Conservation (phyloP, 1,140 invertebrate genomes). For the Plutomurus gul region DNA sequence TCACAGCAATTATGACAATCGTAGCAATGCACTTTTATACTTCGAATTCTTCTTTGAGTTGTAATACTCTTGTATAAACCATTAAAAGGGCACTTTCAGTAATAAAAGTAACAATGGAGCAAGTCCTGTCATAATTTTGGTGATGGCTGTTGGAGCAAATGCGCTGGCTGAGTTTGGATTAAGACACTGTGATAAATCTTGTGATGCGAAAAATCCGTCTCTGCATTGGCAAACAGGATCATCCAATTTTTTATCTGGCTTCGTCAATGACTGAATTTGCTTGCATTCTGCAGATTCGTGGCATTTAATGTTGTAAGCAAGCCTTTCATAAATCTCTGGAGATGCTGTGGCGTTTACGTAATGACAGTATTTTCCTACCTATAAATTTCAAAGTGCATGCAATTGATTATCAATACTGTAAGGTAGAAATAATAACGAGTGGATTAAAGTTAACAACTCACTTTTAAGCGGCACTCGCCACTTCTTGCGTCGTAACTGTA, state of each 20-base stretch:
- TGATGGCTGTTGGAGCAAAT: neutral
- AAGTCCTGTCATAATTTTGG: neutral
- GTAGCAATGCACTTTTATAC: too few species aligned
- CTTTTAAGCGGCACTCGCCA: constrained; percentile 31
- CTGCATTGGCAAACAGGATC: neutral
- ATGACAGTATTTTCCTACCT: neutral
- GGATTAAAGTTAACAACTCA: too few species aligned
- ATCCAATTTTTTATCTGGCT: neutral
- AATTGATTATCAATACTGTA: too few species aligned
- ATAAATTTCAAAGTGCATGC: neutral
- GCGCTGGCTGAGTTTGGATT: neutral
- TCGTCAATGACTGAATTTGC: neutral
- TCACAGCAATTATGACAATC: too few species aligned
- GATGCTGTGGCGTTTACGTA: neutral
- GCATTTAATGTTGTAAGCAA: constrained; percentile 34
- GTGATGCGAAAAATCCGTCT: neutral
- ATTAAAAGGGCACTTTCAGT: neutral
- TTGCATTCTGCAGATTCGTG: constrained; percentile 37
- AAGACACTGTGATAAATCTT: neutral
- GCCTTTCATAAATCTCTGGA: neutral
- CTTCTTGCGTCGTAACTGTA: constrained; percentile 15
- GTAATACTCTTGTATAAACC: neutral
- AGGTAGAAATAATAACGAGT: too few species aligned
- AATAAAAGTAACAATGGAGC: neutral
- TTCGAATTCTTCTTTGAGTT: too few species aligned